Conservation (phyloP, 2,113 vertebrate genomes). For the Anolis carolinensis region DNA sequence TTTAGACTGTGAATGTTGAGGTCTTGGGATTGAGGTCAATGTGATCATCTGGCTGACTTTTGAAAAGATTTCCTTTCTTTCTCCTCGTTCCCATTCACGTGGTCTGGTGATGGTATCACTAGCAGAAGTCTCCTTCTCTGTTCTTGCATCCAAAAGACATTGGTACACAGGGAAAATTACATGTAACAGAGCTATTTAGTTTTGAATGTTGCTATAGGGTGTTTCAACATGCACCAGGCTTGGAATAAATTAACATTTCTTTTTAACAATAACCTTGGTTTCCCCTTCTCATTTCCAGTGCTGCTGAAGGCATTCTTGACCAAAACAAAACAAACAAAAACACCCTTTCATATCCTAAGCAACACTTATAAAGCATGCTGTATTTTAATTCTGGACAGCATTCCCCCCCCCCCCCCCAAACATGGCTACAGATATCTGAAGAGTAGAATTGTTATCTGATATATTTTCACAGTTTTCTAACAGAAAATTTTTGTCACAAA, state of each 20-base stretch:
- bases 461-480: background rate
- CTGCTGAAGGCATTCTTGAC: background rate
- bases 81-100: background rate
- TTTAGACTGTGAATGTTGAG: background rate
- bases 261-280: background rate
- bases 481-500: background rate
- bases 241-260: background rate
- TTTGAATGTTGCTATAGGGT: background rate
- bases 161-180: background rate
- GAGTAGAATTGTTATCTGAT: slow-evolving; percentile 2
- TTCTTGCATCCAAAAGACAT: background rate
- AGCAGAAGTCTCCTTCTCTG: background rate
- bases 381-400: background rate
- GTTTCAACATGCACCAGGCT: background rate
- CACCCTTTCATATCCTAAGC: background rate
- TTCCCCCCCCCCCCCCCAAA: background rate
- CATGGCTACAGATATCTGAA: background rate
- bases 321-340: background rate
- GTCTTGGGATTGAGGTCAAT: too few relatives aligned
- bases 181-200: background rate
- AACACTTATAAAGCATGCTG: background rate
- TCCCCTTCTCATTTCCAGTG: background rate
- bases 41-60: too few relatives aligned
- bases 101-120: background rate
- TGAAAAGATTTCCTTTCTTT: background rate